Conservation (phyloP, 2,888 invertebrate species). For the Cryptus viduatorius region DNA sequence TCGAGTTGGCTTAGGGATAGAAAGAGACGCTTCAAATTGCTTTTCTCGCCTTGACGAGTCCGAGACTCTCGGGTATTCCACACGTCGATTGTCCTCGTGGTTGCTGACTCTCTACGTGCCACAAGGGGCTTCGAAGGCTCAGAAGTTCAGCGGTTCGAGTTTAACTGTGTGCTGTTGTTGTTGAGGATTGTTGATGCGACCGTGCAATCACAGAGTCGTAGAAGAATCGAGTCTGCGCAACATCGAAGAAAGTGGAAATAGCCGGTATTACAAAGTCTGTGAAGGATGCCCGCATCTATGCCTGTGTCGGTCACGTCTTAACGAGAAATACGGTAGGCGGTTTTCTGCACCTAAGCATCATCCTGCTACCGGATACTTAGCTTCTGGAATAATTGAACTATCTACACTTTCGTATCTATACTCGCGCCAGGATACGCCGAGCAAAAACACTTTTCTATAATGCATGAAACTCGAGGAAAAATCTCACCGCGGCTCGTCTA, state of each 20-base stretch:
- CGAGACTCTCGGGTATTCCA: slow-evolving; percentile 26
- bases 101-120: slow-evolving; percentile 60
- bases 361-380: slow-evolving; percentile 33
- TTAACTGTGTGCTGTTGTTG: slow-evolving; percentile 26
- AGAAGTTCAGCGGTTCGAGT: slow-evolving; percentile 21
- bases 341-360: slow-evolving; percentile 33
- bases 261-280: slow-evolving; percentile 23
- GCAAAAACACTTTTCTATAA: neutral
- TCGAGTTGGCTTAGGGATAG: slow-evolving; percentile 57
- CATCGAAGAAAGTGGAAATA: slow-evolving; percentile 45
- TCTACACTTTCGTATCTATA: slow-evolving; percentile 13
- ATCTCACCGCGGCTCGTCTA: neutral
- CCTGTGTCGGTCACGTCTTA: slow-evolving; percentile 21
- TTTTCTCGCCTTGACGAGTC: slow-evolving; percentile 66
- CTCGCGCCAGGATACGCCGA: neutral
- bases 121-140: slow-evolving; percentile 2
- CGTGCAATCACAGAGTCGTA: neutral
- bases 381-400: slow-evolving; percentile 26
- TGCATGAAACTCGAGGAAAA: neutral
- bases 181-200: slow-evolving; percentile 27
- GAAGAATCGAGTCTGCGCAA: neutral
- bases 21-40: slow-evolving; percentile 67
- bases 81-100: slow-evolving; percentile 62
- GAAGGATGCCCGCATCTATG: neutral
- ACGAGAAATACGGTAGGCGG: slow-evolving; percentile 55